Evolutionary conservation across 2,113 vertebrate genomes (phyloP).

Genomic region (Hipposideros armiger): DNA sequence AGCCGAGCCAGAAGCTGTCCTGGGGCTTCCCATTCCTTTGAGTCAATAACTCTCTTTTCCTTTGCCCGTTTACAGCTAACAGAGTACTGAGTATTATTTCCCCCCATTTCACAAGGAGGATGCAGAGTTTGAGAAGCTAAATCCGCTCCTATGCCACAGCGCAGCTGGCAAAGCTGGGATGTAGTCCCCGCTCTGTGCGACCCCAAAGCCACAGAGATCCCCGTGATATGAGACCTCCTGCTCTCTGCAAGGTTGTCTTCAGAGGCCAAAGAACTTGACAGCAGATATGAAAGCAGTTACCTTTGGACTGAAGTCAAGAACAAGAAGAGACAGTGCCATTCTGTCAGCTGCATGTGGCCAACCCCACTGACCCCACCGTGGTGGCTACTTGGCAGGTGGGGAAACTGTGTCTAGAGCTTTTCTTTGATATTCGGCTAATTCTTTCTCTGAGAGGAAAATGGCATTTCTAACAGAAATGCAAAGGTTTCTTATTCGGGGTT

Average conservation of each 20-base stretch:
- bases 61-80: background rate
- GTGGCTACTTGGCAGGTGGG: background rate
- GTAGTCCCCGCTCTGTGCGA: background rate
- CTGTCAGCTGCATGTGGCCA: no score
- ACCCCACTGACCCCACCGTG: rapidly evolving
- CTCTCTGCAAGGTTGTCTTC: rapidly evolving
- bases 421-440: background rate
- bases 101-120: background rate
- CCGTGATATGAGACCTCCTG: rapidly evolving
- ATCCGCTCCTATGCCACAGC: background rate
- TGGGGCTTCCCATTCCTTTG: background rate
- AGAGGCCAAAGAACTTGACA: background rate
- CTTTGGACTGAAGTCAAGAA: background rate
- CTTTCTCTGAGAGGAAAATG: background rate
- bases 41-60: background rate
- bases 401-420: rapidly evolving
- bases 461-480: background rate
- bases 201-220: background rate
- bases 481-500: background rate
- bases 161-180: background rate
- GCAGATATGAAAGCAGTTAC: background rate
- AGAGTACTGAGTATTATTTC: background rate
- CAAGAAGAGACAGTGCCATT: rapidly evolving
- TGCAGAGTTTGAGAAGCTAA: background rate
- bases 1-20: slow-evolving; percentile 2